Conservation (phyloP, 2,888 invertebrate species). For the Watsonalla cultraria region DNA sequence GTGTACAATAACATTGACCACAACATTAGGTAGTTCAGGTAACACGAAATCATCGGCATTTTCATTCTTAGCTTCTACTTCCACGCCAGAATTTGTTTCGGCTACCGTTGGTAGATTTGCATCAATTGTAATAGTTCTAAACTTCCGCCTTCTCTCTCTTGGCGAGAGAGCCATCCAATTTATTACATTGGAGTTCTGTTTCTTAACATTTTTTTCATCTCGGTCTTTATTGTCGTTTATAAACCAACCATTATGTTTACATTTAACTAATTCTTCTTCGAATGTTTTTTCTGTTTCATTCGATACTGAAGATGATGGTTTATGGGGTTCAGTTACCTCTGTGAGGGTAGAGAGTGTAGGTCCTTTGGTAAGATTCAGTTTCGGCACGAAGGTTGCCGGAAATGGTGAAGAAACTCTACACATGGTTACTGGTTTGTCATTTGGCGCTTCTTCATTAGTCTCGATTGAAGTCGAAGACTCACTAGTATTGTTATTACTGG, state of each 20-base stretch:
- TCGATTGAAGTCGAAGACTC: slow-evolving; percentile 32
- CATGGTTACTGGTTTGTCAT: slow-evolving; percentile 14
- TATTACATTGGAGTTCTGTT: slow-evolving; percentile 27
- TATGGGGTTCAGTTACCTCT: slow-evolving; percentile 51
- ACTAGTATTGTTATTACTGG: slow-evolving; percentile 29
- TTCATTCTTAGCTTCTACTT: neutral
- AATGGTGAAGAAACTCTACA: slow-evolving; percentile 46
- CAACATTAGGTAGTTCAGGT: slow-evolving; percentile 11
- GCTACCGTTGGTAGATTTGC: slow-evolving; percentile 7
- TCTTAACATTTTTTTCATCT: slow-evolving; percentile 12
- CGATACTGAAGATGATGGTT: slow-evolving; percentile 13
- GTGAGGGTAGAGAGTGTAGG: slow-evolving; percentile 58
- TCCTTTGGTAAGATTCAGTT: slow-evolving; percentile 43
- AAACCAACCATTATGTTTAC: slow-evolving; percentile 45
- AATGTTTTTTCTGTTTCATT: slow-evolving; percentile 18
- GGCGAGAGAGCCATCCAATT: slow-evolving; percentile 54
- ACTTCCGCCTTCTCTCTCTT: slow-evolving; percentile 39
- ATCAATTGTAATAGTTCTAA: slow-evolving; percentile 13
- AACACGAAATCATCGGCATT: slow-evolving; percentile 3
- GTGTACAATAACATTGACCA: slow-evolving; percentile 32
- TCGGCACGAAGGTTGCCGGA: slow-evolving; percentile 43
- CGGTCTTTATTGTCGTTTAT: slow-evolving; percentile 15
- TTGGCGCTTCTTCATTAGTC: slow-evolving; percentile 21
- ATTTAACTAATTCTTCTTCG: slow-evolving; percentile 11
- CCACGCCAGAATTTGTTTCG: slow-evolving; percentile 6